These are phyloP conservation scores for Drosophila limbata DNA, from an alignment of 2,888 invertebrate genomes.

Conservation along the genomic window DNA sequence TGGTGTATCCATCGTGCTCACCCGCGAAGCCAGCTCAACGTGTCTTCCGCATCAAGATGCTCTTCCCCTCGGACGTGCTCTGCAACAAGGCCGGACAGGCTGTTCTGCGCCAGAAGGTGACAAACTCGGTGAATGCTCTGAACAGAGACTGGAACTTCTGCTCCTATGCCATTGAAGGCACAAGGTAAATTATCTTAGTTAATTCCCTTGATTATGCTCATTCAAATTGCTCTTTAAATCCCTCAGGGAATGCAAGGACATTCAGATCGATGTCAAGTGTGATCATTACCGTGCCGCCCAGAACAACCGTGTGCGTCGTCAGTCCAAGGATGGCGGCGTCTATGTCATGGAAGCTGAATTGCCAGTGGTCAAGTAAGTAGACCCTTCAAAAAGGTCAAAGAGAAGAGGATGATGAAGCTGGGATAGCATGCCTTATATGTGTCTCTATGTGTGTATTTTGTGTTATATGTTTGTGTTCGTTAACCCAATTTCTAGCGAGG, in stretches of 20 bases:
- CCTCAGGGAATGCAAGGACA: conserved; percentile 94
- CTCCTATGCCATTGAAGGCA: conserved; percentile 93
- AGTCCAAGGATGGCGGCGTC: conserved; percentile 90
- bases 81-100: conserved; percentile 98
- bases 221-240: conserved; percentile 61
- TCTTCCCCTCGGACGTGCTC: conserved; percentile 98
- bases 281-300: conserved; percentile 89
- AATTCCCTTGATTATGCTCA: neutral
- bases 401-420: neutral
- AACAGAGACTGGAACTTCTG: conserved; percentile 99
- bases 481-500: conserved; percentile 80
- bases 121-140: conserved; percentile 94
- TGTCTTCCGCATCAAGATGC: conserved; percentile 96
- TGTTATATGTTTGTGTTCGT: conserved; percentile 73
- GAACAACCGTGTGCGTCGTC: conserved; percentile 88
- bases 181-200: conserved; percentile 78
- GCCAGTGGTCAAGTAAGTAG: conserved; percentile 94
- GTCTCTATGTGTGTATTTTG: conserved; percentile 43
- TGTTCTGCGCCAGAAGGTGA: conserved; percentile 94
- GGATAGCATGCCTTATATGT: conserved; percentile 43
- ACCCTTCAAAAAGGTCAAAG: neutral
- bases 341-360: conserved; percentile 93
- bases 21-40: conserved; percentile 96
- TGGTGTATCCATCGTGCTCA: conserved; percentile 96
- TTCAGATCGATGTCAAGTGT: conserved; percentile 96